These are phyloP conservation scores for Atta texana DNA, from an alignment of 1,140 invertebrate genomes.

Conservation along the genomic window DNA sequence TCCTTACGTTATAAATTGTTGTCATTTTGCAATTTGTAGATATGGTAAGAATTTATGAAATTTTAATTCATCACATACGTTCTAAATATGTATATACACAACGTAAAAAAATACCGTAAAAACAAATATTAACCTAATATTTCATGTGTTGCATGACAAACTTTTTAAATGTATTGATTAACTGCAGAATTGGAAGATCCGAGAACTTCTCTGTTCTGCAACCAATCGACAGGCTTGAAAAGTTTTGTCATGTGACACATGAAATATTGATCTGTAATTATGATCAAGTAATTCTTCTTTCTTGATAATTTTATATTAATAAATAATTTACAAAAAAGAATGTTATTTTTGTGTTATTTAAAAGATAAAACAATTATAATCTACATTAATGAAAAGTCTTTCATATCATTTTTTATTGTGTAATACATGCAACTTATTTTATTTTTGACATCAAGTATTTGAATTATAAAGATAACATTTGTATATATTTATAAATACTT, in stretches of 20 bases:
- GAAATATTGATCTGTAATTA: no score
- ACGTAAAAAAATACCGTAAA: not conserved
- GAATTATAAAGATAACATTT: not conserved
- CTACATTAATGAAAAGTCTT: not conserved
- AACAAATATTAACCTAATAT: no score
- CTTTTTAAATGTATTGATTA: no score
- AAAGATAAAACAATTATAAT: not conserved
- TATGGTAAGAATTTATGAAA: not conserved
- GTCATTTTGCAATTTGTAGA: not conserved
- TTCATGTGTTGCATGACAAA: no score
- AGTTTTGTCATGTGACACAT: no score
- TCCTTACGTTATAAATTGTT: constrained; percentile 1
- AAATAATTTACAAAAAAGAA: not conserved
- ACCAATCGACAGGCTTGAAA: no score
- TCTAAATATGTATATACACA: not conserved
- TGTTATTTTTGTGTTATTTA: not conserved
- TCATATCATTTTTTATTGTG: not conserved
- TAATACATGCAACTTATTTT: not conserved
- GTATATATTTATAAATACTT: not conserved
- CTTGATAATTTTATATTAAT: not conserved
- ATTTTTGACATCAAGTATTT: not conserved
- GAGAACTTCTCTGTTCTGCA: no score
- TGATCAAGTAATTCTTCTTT: not conserved
- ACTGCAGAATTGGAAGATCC: no score
- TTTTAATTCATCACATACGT: not conserved